phyloP scores from a whole-genome alignment of 2,797 vertebrate genomes.

The Eurystomus glaucurus region DNA sequence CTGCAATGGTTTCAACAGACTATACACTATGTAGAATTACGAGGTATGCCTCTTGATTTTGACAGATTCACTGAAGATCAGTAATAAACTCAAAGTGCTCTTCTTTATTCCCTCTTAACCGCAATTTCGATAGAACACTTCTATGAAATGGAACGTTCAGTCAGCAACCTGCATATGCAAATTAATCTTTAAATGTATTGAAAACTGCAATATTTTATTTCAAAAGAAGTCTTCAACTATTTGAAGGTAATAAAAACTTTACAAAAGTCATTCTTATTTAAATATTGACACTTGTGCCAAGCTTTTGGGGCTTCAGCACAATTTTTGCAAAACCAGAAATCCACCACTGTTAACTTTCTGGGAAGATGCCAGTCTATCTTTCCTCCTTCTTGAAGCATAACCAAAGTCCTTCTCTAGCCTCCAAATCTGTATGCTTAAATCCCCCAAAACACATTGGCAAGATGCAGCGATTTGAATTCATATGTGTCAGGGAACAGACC shows the following conservation, averaged over 20 bases:
- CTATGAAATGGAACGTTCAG: slow-evolving; percentile 56
- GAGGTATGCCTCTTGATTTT: slow-evolving; percentile 16
- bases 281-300: neutral
- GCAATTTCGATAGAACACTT: slow-evolving; percentile 61
- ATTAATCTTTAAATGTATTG: slow-evolving; percentile 53
- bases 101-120: neutral
- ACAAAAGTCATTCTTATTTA: slow-evolving; percentile 49
- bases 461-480: slow-evolving; percentile 10
- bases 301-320: slow-evolving; percentile 1
- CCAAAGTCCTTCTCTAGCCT: slow-evolving; percentile 3
- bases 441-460: neutral
- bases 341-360: neutral
- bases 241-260: slow-evolving; percentile 71
- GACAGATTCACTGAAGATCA: slow-evolving; percentile 37
- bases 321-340: slow-evolving; percentile 70
- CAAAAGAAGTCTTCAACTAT: slow-evolving; percentile 59
- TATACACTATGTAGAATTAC: neutral
- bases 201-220: slow-evolving; percentile 49
- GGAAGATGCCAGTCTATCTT: slow-evolving; percentile 1
- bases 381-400: slow-evolving; percentile 34
- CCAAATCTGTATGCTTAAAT: slow-evolving; percentile 17
- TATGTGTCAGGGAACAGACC: neutral
- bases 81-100: slow-evolving; percentile 18
- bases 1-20: slow-evolving; percentile 19
- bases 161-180: slow-evolving; percentile 66